Evolutionary conservation across 2,113 vertebrate species (phyloP).

Genomic region (Coptodon rendalli): DNA sequence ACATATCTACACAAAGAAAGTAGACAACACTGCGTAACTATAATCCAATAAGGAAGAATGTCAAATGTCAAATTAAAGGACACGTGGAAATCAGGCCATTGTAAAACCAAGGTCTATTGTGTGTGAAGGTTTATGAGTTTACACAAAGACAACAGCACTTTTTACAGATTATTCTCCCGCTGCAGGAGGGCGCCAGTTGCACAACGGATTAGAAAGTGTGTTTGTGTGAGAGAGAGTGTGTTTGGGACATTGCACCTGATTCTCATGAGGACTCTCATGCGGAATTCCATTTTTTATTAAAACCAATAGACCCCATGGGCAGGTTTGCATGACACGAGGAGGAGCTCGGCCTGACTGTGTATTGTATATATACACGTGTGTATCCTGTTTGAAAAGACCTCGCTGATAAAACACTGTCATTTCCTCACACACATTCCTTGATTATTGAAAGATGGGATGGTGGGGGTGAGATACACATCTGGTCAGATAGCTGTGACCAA

Average conservation of each 20-base stretch:
- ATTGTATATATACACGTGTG: neutral
- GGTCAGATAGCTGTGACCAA: neutral
- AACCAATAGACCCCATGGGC: conserved; percentile 52
- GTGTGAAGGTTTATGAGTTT: neutral
- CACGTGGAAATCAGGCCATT: neutral
- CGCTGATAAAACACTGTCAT: conserved; percentile 45
- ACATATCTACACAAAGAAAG: neutral
- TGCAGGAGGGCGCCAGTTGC: neutral
- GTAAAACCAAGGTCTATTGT: neutral
- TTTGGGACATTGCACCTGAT: conserved; percentile 16
- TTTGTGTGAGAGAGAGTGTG: neutral
- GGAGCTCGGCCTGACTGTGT: neutral
- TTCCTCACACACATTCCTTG: conserved; percentile 44
- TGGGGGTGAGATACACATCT: neutral
- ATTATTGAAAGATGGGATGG: conserved; percentile 23
- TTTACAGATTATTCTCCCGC: neutral
- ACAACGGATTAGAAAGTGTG: neutral
- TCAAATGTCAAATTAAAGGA: neutral
- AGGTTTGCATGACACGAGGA: conserved; percentile 31
- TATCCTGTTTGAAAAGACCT: conserved; percentile 13
- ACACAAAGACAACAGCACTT: neutral
- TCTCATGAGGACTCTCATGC: conserved; percentile 24
- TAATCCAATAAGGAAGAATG: neutral
- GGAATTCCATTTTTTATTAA: conserved; percentile 61
- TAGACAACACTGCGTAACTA: neutral